Evolutionary conservation across 2,113 vertebrate species (phyloP), one percentile per base, ranked within the genome.

Genomic region (Phycodurus eques): DNA sequence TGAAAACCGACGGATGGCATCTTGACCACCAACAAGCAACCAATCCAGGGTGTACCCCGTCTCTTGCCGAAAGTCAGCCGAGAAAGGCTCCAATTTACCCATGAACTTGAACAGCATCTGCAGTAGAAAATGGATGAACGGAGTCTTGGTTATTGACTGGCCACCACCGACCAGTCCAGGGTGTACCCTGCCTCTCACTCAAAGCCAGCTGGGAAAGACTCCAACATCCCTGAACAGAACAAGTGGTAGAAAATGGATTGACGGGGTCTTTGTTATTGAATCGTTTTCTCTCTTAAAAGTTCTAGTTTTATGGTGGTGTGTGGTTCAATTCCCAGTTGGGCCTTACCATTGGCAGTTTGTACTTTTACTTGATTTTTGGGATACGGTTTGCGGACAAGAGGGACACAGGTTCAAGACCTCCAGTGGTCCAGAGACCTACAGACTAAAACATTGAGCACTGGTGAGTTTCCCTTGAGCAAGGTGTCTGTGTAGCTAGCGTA

Each of bases 261-360:
- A 54, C 4, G 7, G 0, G n/a, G 20, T 22, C 20, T 54, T 54
- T 2, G 53, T 10, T 39, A 39, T 39, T 39, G 35, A 39, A 39
- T 39, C 35, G 1, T 39, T 39, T 1, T 3, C 20, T n/a, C 2
- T 54, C 53, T 56, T 56, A 8, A 9, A 46, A 46, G 44, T 11
- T 46, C 44, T 46, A 46, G 44, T 46, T 51, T 51, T 19, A 61
- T 4, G 3, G 15, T 61, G 33, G 33, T 42, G 8, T 63, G 9
- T 19, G 35, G 15, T n/a, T 63, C 17, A 20, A 11, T 63, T 43
- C 19, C 61, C 17, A 42, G 61, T 63, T 1, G 8, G 19, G 33
- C 1, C 35, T 20, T 39, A 35, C 5, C 27, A 13, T 81, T 80
- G 80, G 72, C 69, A 71, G 17, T 12, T 8, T 43, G 1, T 8